Base-by-base conservation (phyloP, 2,888 invertebrate genomes). In the Acleris emargana region DNA sequence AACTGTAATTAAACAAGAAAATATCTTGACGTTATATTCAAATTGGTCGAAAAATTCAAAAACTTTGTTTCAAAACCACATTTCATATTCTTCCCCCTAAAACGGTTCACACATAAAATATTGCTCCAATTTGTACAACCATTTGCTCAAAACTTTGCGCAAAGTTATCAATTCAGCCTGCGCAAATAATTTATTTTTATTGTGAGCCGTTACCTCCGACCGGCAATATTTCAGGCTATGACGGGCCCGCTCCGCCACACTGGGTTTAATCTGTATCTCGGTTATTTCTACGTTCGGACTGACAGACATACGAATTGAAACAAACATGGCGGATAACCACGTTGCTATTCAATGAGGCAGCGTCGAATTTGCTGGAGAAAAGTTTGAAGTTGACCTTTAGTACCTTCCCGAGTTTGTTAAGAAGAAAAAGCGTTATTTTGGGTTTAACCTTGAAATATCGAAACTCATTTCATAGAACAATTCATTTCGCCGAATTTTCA, bases 131-230 rank as follows among this genome's bases (percentile, higher is more conserved):
- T 16, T 51, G 11, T 22, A 25, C 51, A 51, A 25, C 16, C 51
- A 53, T 38, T 38, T 38, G 11, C 16, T n/a, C 16, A 43, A 38
- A 43, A 38, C 13, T 38, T 17, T 42, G 38, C 54, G 16, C 45
- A 22, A 45, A 58, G 57, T 58, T 64, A 64, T 60, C 64, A 55
- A 60, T 60, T 49, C 54, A 20, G 17, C 53, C 2, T 17, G 49
- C 49, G 50, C 64, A 59, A 64, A 64, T 60, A 64, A 62, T 62
- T 55, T 60, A 64, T 60, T 64, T 64, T 64, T 64, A 64, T 60
- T 55, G 64, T 49, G 28, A 53, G 42, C 20, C 57, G 57, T 38
- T 50, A 38, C 47, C 32, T 11, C 51, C 13, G 25, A 38, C 45
- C 54, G 53, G 20, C 59, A 50, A 64, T 64, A 64, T 60, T 60